Conservation (phyloP, 2,113 vertebrate genomes). For the Pterocles gutturalis region DNA sequence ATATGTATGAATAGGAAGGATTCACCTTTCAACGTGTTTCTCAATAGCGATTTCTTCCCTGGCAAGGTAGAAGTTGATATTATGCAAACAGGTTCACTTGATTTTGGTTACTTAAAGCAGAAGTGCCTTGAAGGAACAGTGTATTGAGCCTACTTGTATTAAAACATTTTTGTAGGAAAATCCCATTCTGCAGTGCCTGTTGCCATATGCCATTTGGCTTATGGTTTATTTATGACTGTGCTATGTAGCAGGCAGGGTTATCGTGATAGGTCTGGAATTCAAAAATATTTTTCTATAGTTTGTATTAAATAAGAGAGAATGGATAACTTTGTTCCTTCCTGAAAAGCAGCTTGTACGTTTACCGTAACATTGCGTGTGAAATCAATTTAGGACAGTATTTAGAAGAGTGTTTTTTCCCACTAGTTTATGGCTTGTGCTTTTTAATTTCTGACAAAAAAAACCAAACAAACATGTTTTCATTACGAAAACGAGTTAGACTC, state of each 20-base stretch:
- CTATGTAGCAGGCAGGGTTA: not conserved
- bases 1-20: not conserved
- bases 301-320: not conserved
- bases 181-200: not conserved
- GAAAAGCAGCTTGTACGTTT: not conserved
- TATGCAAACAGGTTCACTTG: not conserved
- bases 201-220: accelerated
- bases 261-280: not conserved
- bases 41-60: not conserved
- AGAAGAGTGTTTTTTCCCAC: not conserved
- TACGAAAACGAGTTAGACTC: not conserved
- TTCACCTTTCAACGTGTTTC: not conserved
- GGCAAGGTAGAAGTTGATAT: not conserved
- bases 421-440: not conserved
- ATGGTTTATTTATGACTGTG: not conserved
- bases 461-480: not conserved
- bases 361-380: not conserved
- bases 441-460: not conserved
- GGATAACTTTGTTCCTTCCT: not conserved
- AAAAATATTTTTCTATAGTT: not conserved
- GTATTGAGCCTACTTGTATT: not conserved
- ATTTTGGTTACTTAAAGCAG: not conserved
- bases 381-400: not conserved
- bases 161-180: not conserved
- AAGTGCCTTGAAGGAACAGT: not conserved